Evolutionary conservation across 1,140 invertebrate species (phyloP).

Genomic region (Eueides isabella): DNA sequence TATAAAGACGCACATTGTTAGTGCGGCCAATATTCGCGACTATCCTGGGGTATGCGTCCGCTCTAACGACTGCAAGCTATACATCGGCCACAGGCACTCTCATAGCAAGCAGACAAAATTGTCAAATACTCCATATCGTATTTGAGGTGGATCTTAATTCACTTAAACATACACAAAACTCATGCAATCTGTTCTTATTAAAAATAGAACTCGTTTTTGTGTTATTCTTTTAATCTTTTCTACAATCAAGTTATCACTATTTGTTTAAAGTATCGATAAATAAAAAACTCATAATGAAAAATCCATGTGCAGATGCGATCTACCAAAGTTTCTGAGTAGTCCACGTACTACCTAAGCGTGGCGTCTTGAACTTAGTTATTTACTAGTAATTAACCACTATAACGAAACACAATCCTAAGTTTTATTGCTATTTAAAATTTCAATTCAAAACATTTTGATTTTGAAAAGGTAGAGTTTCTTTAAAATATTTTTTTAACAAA

Average conservation of each 20-base stretch:
- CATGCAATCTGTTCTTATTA: constrained; percentile 13
- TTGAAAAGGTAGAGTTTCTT: background rate
- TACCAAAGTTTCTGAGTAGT: constrained; percentile 73
- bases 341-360: constrained; percentile 49
- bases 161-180: constrained; percentile 7
- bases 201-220: constrained; percentile 17
- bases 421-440: constrained; percentile 26
- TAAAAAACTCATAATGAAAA: constrained; percentile 75
- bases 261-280: constrained; percentile 40
- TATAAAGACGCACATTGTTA: constrained; percentile 81
- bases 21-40: constrained; percentile 77
- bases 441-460: background rate
- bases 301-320: constrained; percentile 76
- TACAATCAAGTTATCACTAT: constrained; percentile 16
- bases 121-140: constrained; percentile 29
- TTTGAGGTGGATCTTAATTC: background rate
- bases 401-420: constrained; percentile 53
- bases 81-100: constrained; percentile 51
- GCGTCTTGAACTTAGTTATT: constrained; percentile 74
- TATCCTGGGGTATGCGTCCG: constrained; percentile 67
- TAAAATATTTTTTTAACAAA: background rate
- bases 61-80: constrained; percentile 63
- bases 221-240: constrained; percentile 26
- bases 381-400: constrained; percentile 63
- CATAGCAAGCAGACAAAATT: constrained; percentile 42